Evolutionary conservation across 2,113 vertebrate species (phyloP), one percentile per base, ranked within the genome.

Genomic region (Caranx melampygus): DNA sequence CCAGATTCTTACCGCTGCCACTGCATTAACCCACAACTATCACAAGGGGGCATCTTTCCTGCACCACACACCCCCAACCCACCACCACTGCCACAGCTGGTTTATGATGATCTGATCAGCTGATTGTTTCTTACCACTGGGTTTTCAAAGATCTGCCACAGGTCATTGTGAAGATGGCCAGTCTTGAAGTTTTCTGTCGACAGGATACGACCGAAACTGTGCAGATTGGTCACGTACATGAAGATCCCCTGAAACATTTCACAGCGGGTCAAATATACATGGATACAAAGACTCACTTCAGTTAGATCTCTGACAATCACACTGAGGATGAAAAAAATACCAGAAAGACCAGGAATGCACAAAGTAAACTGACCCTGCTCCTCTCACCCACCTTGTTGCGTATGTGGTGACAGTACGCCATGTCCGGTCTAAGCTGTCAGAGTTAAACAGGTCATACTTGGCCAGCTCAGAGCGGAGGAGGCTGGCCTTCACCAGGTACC

Each of bases 141-240:
- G 90, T 99, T 99, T 85, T 96, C 95, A 93, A 97, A 99, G 89
- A 99, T 97, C 92, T 99, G 96, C 98, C 98, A 99, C 79, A 99
- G 96, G 62, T 99, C 98, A 0, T 97, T 99, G 87, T 99, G 97
- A 42, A 99, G 95, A 78, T 98, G 96, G 70, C 58, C 70, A 12
- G 95, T 99, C 92, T 96, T 93, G 73, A 97, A 98, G 88, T 96
- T 99, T 51, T 98, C 97, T 86, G 97, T 91, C 3, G 97, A 96
- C 7, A 99, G 94, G 73, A 99, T 96, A 75, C 95, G 97, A 26
- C 98, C 98, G 0, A 97, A 99, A 6, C 88, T 86, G 11, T 98
- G 95, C 65, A 92, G 92, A 87, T 99, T 99, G 71, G 94, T 97
- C 31, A 97, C 90, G 73, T 95, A 97, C 96, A 99, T 96, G 88